Base-by-base conservation (phyloP, 1,140 invertebrate genomes). In the Hyles euphorbiae region DNA sequence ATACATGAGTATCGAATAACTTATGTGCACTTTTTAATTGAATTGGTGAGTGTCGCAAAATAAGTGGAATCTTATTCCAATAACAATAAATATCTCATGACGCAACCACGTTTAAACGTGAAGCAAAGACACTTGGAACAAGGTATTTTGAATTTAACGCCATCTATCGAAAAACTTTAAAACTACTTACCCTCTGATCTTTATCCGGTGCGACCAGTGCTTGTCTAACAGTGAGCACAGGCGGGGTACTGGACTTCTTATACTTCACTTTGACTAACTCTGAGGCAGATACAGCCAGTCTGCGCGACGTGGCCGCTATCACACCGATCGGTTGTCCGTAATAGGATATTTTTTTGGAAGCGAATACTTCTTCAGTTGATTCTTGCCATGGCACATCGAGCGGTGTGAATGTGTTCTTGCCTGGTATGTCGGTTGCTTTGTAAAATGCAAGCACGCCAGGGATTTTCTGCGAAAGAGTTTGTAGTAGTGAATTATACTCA, bases 311-410 rank as follows among this genome's bases (percentile, higher is more conserved):
- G 0, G 94, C 95, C 0, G 93, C 91, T 1, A 97, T 86, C 1
- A 96, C 65, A 0, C 94, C 96, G 9, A 95, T 65, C 0, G 94
- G 91, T 72, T 96, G 95, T 0, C 94, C 93, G 53, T 94, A 93
- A 72, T 92, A 94, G 0, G 80, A 72, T 0, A 95, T 89, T 4
- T 70, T 82, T 6, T 77, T 86, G 32, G 74, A 74, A 46, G 90
- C 90, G 44, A 92, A 84, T n/a, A 92, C 89, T 68, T 92, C 91
- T 73, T 91, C 90, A 34, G 88, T 82, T 0, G 56, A 61, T 2
- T 64, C 61, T 12, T 73, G 61, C 63, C 63, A 75, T 0, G 77
- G 74, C 5, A 81, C 58, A 4, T 70, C 69, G 0, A 46, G 46
- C 1, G 83, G 77, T 1, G 83, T 89, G 53, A 91, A 93, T 4